Evolutionary conservation across 2,888 invertebrate species (phyloP).

Genomic region (Caenorhabditis sinica): DNA sequence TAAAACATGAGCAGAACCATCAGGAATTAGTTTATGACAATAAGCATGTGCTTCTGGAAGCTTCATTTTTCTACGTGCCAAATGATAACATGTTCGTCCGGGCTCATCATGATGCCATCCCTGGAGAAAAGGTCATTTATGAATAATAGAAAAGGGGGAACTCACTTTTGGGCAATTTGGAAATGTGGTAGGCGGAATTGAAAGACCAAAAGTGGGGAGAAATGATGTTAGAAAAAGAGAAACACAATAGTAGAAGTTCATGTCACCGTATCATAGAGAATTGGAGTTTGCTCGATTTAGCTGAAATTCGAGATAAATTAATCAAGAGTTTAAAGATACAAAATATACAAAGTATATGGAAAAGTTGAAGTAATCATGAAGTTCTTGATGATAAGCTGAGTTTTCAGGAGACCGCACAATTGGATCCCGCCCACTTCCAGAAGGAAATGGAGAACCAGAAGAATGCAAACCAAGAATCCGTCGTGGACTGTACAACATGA

Average conservation of each 20-base stretch:
- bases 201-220: constrained; percentile 36
- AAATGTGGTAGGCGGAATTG: constrained; percentile 47
- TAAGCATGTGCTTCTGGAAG: constrained; percentile 72
- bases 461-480: constrained; percentile 83
- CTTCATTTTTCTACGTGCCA: constrained; percentile 69
- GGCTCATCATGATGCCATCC: constrained; percentile 69
- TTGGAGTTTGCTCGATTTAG: not conserved
- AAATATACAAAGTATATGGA: not conserved
- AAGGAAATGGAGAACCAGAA: constrained; percentile 75
- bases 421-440: constrained; percentile 45
- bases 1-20: constrained; percentile 70
- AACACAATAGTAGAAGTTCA: constrained; percentile 15
- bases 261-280: constrained; percentile 59
- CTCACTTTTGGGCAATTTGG: constrained; percentile 61
- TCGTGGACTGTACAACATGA: constrained; percentile 82
- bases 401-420: constrained; percentile 71
- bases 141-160: constrained; percentile 39
- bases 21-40: constrained; percentile 61
- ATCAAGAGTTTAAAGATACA: not conserved
- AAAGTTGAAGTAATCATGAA: not conserved
- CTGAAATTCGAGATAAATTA: not conserved
- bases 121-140: constrained; percentile 41
- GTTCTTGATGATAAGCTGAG: not conserved
- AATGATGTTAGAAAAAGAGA: constrained; percentile 45
- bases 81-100: constrained; percentile 72